Evolutionary conservation across 53 echinoderm and acorn worm species (phyloP), one percentile per base, ranked within the genome.

Genomic region (Antedon mediterranea): DNA sequence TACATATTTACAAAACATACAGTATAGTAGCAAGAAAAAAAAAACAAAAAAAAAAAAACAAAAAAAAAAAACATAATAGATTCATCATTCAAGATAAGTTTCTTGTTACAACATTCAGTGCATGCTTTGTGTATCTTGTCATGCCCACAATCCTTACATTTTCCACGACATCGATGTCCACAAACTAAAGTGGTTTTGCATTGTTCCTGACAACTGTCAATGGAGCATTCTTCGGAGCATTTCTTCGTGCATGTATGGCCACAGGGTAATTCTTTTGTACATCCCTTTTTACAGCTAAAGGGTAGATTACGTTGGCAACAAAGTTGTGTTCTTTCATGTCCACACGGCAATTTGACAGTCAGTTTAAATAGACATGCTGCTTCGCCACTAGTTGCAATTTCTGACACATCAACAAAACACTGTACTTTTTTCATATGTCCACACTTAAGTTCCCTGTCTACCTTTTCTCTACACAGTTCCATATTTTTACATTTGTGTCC

Each of bases 111-210:
- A 23, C 41, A 7, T 74, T 76, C 76, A 0, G 42, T 14, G 71
- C 87, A 84, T 32, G 15, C 31, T 2, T 31, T 78, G 28, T 77
- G 27, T 31, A 18, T 9, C 79, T 87, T 85, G 4, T 79, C 43
- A 6, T 31, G 43, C 34, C 87, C 97, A 71, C 84, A 73, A 14
- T 73, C 74, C 13, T 90, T 84, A 72, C 97, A 97, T 29, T 75
- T 78, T 27, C 81, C 82, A 32, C 76, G 72, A 72, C 97, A 97
- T 73, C 42, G 76, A 78, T 97, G 97, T 32, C 92, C 89, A 78
- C 97, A 97, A 3, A 89, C 86, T 29, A 97, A 34, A 18, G 74
- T 90, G 32, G 86, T 84, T 14, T 81, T 77, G 77, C 97, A 97
- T 26, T 73, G 79, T 33, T 88, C 44, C 3, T 74, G 34, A 78